These are phyloP conservation scores for Caenorhabditis elegans DNA, from an alignment of 1,140 invertebrate genomes.

Conservation along the genomic window WBcel235 BX284602.5:13609501-13610000, in stretches of 20 bases:
- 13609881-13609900: neutral
- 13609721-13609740: conserved; percentile 1
- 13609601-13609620: too few species aligned
- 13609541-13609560: too few species aligned
- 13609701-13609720: conserved; percentile 44
- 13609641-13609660: too few species aligned
- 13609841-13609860: too few species aligned
- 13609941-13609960: neutral
- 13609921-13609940: neutral
- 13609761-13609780: neutral
- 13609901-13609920: neutral
- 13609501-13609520: too few species aligned
- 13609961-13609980: neutral
- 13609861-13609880: neutral
- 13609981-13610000: conserved; percentile 16
- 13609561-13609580: too few species aligned
- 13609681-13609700: conserved; percentile 32
- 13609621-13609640: too few species aligned
- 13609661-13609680: conserved; percentile 22
- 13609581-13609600: too few species aligned
- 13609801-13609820: neutral
- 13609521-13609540: too few species aligned
- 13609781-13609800: neutral
- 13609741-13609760: too few species aligned
- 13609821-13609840: neutral